Evolutionary conservation across 2,113 vertebrate species (phyloP).

Genomic region (Odontophorus gujanensis): DNA sequence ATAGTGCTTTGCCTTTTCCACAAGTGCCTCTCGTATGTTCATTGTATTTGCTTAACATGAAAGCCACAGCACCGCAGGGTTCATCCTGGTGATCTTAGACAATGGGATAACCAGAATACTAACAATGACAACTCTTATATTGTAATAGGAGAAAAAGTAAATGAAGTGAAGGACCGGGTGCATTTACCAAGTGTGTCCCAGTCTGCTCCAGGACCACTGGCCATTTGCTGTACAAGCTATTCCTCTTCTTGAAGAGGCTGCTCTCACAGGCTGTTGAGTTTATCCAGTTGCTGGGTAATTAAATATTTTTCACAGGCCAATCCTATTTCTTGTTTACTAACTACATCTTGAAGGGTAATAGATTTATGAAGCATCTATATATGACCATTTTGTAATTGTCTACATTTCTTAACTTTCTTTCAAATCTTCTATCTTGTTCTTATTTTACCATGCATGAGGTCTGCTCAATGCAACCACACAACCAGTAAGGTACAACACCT

Average conservation of each 20-base stretch:
- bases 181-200: not conserved
- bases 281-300: not conserved
- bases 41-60: not conserved
- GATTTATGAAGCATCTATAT: not conserved
- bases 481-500: not conserved
- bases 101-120: not conserved
- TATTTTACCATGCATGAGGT: not conserved
- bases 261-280: not conserved
- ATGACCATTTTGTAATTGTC: not conserved
- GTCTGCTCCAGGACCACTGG: not conserved
- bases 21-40: not conserved
- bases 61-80: not conserved
- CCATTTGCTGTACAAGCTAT: accelerated
- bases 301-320: not conserved
- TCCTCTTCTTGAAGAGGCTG: not conserved
- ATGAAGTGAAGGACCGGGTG: not conserved
- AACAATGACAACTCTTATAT: not conserved
- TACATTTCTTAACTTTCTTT: not conserved
- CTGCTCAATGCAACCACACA: not conserved
- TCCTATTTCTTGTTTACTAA: not conserved
- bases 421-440: not conserved
- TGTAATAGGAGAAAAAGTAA: not conserved
- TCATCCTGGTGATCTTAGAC: not conserved
- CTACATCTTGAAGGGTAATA: not conserved
- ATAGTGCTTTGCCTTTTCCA: not conserved